Conservation (phyloP, 2,113 vertebrate species). For the Perccottus glenii region DNA sequence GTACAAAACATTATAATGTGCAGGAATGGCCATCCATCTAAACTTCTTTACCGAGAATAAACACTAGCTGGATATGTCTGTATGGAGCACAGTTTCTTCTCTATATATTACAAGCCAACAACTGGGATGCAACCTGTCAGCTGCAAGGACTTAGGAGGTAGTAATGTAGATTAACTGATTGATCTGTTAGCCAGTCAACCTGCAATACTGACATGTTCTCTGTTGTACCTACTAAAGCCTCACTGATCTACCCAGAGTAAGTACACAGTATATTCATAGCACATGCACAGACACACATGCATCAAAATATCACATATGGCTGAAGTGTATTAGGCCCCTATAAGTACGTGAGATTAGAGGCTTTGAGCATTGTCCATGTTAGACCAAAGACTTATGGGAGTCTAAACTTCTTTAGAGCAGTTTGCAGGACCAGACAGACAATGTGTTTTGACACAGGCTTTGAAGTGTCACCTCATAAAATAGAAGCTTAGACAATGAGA, state of each 20-base stretch:
- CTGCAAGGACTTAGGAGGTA: constrained; percentile 43
- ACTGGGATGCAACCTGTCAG: constrained; percentile 44
- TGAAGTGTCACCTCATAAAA: constrained; percentile 75
- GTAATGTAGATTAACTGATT: constrained; percentile 54
- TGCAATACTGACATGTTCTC: constrained; percentile 26
- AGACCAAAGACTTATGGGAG: constrained; percentile 61
- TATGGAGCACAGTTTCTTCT: constrained; percentile 22
- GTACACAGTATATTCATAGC: too few species aligned
- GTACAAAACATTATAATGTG: neutral
- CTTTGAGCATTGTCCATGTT: constrained; percentile 51
- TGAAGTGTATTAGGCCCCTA: constrained; percentile 59
- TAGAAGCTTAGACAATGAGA: constrained; percentile 70
- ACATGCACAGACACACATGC: constrained; percentile 18
- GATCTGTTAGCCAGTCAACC: constrained; percentile 44
- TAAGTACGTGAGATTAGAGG: constrained; percentile 63
- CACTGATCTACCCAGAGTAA: too few species aligned
- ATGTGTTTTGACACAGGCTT: constrained; percentile 69
- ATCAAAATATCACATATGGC: constrained; percentile 43
- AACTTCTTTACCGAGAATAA: neutral
- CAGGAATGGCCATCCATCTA: neutral
- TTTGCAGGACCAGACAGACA: constrained; percentile 67
- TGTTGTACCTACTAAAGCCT: constrained; percentile 31
- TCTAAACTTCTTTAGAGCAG: constrained; percentile 68
- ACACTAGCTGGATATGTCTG: constrained; percentile 22
- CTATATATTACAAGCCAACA: constrained; percentile 41